Evolutionary conservation across 1,140 invertebrate genomes (phyloP).

Genomic region (Ceratina japonica): DNA sequence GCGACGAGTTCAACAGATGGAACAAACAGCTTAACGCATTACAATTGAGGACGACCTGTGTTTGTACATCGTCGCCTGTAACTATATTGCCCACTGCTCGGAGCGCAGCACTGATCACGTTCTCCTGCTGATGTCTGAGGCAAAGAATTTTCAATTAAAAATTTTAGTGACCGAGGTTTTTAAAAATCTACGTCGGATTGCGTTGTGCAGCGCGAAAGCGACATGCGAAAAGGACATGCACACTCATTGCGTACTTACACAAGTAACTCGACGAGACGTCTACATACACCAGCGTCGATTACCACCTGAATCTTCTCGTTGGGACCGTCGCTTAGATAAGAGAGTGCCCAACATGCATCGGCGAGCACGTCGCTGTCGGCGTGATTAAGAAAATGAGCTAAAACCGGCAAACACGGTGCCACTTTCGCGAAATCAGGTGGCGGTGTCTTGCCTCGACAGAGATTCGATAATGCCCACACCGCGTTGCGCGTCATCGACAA

Average conservation of each 20-base stretch:
- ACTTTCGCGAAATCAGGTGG: constrained; percentile 95
- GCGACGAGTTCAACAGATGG: constrained; percentile 87
- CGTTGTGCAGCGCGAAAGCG: no score
- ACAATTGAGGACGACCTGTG: constrained; percentile 96
- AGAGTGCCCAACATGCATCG: constrained; percentile 93
- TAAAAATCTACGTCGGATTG: no score
- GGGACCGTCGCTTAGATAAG: constrained; percentile 97
- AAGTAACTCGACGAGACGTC: constrained; percentile 95
- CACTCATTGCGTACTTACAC: constrained; percentile 82
- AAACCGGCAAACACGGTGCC: constrained; percentile 89
- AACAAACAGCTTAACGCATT: constrained; percentile 92
- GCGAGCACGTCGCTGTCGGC: constrained; percentile 94
- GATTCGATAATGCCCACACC: constrained; percentile 98
- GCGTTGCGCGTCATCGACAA: constrained; percentile 97
- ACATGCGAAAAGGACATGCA: no score
- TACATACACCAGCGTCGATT: constrained; percentile 96
- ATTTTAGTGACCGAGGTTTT: not conserved
- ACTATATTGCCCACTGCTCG: constrained; percentile 98
- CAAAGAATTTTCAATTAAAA: not conserved
- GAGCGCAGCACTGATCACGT: constrained; percentile 96
- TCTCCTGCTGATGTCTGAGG: constrained; percentile 91
- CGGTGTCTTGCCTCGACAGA: constrained; percentile 98
- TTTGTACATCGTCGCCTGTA: constrained; percentile 98
- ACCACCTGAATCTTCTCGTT: constrained; percentile 99
- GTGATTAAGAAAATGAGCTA: constrained; percentile 93